Conservation (phyloP, 2,113 vertebrate genomes). For the Chionomys nivalis region DNA sequence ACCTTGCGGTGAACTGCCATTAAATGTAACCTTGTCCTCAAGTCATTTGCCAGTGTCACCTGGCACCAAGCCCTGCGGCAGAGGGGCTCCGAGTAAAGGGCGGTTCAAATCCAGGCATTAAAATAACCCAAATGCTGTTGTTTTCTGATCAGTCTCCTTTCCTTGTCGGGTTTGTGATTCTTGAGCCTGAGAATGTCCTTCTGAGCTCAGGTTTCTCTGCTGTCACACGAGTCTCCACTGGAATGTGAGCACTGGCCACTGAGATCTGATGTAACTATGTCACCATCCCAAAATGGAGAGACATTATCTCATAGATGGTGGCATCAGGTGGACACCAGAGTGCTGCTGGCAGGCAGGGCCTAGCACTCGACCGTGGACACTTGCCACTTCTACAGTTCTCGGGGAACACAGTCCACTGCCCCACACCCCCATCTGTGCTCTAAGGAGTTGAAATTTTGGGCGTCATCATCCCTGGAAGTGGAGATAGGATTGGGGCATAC, state of each 20-base stretch:
- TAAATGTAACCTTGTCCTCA: conserved; percentile 24
- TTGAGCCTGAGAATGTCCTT: conserved; percentile 84
- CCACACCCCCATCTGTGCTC: background rate
- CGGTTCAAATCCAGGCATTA: conserved; percentile 67
- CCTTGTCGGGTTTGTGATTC: conserved; percentile 74
- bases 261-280: conserved; percentile 71
- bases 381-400: background rate
- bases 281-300: conserved; percentile 81
- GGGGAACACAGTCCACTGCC: fast-evolving
- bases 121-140: conserved; percentile 77
- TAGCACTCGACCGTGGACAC: background rate
- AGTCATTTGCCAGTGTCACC: conserved; percentile 58
- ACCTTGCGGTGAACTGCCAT: fast-evolving
- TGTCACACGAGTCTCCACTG: conserved; percentile 80
- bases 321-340: conserved; percentile 69
- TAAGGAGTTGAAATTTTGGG: background rate
- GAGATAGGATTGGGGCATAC: fast-evolving
- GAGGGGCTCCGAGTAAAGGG: conserved; percentile 23
- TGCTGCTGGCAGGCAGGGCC: background rate
- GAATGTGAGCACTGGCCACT: conserved; percentile 51
- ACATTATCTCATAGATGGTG: conserved; percentile 83
- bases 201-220: conserved; percentile 82
- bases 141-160: conserved; percentile 81
- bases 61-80: conserved; percentile 40
- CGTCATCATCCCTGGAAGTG: background rate